Evolutionary conservation across 92 coral and sea anemone species (phyloP).

Genomic region (Porites divaricata): DNA sequence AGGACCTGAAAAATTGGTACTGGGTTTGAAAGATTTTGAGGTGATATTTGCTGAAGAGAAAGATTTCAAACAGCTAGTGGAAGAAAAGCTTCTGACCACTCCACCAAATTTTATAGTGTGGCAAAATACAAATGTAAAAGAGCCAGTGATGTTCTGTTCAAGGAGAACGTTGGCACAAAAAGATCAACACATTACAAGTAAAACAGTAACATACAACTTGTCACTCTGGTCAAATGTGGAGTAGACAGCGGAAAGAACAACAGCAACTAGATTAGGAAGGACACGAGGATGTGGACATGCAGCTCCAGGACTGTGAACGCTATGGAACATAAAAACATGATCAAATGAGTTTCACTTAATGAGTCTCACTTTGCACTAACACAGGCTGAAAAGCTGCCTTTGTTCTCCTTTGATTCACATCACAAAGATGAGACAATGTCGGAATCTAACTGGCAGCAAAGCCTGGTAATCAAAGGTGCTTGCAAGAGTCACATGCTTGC

Average conservation of each 20-base stretch:
- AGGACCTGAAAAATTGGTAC: too few relatives aligned
- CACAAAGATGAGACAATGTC: too few relatives aligned
- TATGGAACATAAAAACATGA: not conserved
- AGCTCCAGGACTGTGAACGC: slow-evolving; percentile 99
- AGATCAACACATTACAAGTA: not conserved
- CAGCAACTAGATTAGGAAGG: slow-evolving; percentile 96
- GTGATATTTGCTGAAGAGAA: too few relatives aligned
- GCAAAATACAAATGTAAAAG: not conserved
- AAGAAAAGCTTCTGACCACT: too few relatives aligned
- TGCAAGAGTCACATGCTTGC: too few relatives aligned
- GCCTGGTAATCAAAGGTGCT: too few relatives aligned
- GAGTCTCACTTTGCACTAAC: not conserved
- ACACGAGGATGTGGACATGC: slow-evolving; percentile 98
- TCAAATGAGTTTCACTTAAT: not conserved
- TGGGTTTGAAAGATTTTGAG: too few relatives aligned
- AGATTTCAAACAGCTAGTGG: too few relatives aligned
- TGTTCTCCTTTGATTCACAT: too few relatives aligned
- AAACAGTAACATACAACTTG: slow-evolving; percentile 72
- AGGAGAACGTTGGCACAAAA: too few relatives aligned
- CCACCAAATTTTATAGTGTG: too few relatives aligned
- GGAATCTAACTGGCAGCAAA: too few relatives aligned
- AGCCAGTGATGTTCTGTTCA: not conserved
- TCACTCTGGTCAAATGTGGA: slow-evolving; percentile 92
- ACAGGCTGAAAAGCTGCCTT: not conserved
- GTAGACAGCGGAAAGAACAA: slow-evolving; percentile 96